phyloP scores from a whole-genome alignment of 2,113 vertebrate genomes.

The Puma concolor region DNA sequence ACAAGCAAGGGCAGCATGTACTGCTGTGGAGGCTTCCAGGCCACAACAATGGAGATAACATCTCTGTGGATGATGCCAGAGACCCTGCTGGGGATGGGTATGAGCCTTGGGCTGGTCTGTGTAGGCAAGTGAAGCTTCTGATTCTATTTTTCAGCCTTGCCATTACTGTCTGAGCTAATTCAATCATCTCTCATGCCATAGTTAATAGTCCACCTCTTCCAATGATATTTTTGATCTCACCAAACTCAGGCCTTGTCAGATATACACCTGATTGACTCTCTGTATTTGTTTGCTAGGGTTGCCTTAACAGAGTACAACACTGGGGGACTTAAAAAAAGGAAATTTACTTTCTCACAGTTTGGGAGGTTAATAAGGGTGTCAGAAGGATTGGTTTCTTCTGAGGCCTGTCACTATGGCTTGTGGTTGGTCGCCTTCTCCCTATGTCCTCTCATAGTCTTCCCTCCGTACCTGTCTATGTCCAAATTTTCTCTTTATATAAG shows the following conservation, averaged over 20 bases:
- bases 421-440: not conserved
- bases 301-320: not conserved
- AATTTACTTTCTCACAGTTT: not conserved
- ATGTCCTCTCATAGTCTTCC: not conserved
- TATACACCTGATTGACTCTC: not conserved
- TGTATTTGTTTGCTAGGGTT: not conserved
- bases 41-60: rapidly evolving
- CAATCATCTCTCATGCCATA: not conserved
- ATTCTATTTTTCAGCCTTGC: not conserved
- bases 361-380: not conserved
- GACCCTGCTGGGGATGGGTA: rapidly evolving
- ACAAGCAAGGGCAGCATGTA: not conserved
- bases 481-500: not conserved
- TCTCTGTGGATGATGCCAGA: rapidly evolving
- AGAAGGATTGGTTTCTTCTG: not conserved
- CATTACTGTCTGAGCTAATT: not conserved
- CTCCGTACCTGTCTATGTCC: not conserved
- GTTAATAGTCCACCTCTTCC: not conserved
- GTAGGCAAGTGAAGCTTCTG: not conserved
- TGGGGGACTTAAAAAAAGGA: not conserved
- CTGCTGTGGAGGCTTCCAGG: too few relatives aligned
- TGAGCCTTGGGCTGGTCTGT: not conserved
- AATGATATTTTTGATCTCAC: not conserved
- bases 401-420: not conserved
- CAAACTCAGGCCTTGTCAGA: not conserved